Evolutionary conservation across 2,797 vertebrate species (phyloP).

Genomic region (Mico argentatus): DNA sequence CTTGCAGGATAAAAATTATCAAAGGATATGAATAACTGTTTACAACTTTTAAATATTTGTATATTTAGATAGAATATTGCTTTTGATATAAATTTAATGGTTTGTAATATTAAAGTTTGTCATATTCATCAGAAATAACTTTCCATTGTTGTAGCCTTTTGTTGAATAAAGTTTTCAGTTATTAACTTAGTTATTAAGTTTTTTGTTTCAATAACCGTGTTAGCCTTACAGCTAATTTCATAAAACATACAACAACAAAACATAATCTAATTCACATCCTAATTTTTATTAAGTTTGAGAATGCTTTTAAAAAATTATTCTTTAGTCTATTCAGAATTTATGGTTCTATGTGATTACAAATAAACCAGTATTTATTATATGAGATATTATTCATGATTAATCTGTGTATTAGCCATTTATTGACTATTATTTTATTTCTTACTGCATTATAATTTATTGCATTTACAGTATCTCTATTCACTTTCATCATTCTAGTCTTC

Average conservation of each 20-base stretch:
- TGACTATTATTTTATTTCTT: not conserved
- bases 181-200: conserved; percentile 3
- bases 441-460: not conserved
- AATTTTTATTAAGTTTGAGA: not conserved
- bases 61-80: not conserved
- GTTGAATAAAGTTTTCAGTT: not conserved
- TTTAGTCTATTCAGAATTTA: not conserved
- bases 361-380: not conserved
- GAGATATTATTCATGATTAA: not conserved
- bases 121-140: not conserved
- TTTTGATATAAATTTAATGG: not conserved
- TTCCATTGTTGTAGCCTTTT: not conserved
- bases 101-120: not conserved
- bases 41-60: not conserved
- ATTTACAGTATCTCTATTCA: not conserved
- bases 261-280: not conserved
- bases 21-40: not conserved
- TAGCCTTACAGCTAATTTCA: not conserved
- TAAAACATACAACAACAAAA: not conserved
- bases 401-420: not conserved
- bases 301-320: not conserved
- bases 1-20: not conserved
- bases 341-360: not conserved
- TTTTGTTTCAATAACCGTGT: not conserved
- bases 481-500: not conserved